Base-by-base conservation (phyloP, 2,888 invertebrate genomes). In the Macaria liturata region DNA sequence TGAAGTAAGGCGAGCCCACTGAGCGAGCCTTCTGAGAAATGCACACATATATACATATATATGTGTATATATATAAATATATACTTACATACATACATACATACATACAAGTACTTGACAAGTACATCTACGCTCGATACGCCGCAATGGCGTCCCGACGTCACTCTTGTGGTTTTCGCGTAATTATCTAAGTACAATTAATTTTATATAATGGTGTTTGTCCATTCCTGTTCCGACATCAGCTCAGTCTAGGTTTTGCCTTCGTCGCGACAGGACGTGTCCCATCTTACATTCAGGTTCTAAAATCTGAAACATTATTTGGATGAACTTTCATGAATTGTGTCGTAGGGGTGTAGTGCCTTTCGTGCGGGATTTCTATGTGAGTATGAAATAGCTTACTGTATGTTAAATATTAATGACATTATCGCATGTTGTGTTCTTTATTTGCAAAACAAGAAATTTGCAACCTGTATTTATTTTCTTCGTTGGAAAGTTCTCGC, bases 201-300 rank as follows among this genome's bases (percentile, higher is more conserved):
- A 84, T 78, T 84, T 80, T 78, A 83, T 85, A 78, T 81, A 80
- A 83, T 81, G 77, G 75, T 85, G 82, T 88, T 84, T 83, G 79
- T 76, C 4, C 20, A 4, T 70, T 78, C 71, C 68, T 69, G 67
- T 62, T 69, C 59, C 64, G 72, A 70, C 75, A 72, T 81, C 84
- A 88, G 87, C 72, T 81, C 84, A 88, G 87, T 87, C 71, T 72
- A 75, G 62, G 69, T 76, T 70, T 71, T 48, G 66, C 64, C 72
- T 67, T 65, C 69, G 73, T 55, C 64, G 75, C 54, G 75, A 57
- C 48, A 56, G 66, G 70, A 61, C 32, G 0, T 8, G 34, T 43
- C 40, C 31, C 9, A 9, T 7, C 6, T 20, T 3, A 47, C 34
- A 5, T 46, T 32, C n/a, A 46, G 30, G 9, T 51, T 44, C 5